Conservation (phyloP, 2,797 vertebrate species). For the Phalanger gymnotis region DNA sequence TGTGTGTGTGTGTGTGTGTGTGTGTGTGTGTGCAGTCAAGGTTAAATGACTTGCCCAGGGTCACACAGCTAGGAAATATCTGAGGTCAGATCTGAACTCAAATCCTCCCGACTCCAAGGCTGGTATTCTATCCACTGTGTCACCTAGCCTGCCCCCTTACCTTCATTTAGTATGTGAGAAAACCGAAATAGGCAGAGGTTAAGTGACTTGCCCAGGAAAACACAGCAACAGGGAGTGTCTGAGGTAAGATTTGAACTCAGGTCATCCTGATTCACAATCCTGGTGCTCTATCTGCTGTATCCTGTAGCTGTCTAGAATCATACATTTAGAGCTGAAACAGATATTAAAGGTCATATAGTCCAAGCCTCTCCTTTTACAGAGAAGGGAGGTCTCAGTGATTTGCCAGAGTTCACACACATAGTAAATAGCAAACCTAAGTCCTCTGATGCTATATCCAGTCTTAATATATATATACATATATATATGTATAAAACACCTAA, state of each 20-base stretch:
- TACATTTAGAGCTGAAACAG: neutral
- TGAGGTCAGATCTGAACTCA: neutral
- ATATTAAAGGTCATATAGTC: neutral
- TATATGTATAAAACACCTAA: neutral
- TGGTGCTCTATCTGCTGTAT: neutral
- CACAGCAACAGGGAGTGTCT: neutral
- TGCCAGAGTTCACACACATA: neutral
- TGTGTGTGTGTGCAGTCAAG: too few relatives aligned
- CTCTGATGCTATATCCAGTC: neutral
- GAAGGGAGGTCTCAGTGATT: neutral
- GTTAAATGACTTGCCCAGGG: neutral
- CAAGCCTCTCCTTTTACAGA: neutral
- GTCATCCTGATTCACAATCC: neutral
- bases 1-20: neutral
- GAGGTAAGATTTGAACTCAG: neutral
- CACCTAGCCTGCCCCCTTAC: neutral
- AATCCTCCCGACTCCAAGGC: neutral
- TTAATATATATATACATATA: too few relatives aligned
- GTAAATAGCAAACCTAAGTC: neutral
- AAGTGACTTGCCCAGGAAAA: neutral
- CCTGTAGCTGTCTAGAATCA: neutral
- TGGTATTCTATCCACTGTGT: neutral
- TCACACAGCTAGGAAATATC: neutral
- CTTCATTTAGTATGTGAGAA: neutral
- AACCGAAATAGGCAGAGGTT: neutral